Conservation (phyloP, 2,797 vertebrate genomes). For the Ataeniobius toweri region DNA sequence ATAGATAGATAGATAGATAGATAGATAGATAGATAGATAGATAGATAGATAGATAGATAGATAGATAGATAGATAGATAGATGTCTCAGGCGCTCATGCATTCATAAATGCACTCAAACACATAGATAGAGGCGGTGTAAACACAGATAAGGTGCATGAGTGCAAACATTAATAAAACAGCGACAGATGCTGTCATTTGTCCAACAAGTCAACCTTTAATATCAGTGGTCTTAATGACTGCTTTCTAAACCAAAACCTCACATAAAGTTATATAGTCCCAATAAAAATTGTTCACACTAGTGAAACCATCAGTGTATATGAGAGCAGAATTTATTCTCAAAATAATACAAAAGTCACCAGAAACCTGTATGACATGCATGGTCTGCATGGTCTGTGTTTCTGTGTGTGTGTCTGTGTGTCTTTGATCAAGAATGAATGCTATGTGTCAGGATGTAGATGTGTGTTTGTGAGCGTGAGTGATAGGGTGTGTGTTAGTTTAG, state of each 20-base stretch:
- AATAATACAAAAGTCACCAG: conserved; percentile 52
- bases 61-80: conserved; percentile 15
- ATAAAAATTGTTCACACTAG: conserved; percentile 30
- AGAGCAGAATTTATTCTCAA: conserved; percentile 26
- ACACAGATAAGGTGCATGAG: conserved; percentile 64
- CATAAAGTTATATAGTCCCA: not conserved
- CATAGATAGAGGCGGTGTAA: conserved; percentile 73
- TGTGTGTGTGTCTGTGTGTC: conserved; percentile 55
- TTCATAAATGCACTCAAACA: conserved; percentile 36
- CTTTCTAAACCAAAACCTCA: conserved; percentile 10
- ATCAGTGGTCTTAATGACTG: conserved; percentile 39
- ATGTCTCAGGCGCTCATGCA: conserved; percentile 18
- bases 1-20: not conserved
- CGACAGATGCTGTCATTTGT: conserved; percentile 72
- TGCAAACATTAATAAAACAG: conserved; percentile 73
- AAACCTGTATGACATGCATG: conserved; percentile 53
- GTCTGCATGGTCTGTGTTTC: conserved; percentile 55
- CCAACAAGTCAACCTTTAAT: conserved; percentile 40
- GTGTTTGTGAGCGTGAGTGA: conserved; percentile 50
- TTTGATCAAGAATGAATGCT: conserved; percentile 75
- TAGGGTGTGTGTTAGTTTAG: conserved; percentile 82
- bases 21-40: not conserved
- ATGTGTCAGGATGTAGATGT: conserved; percentile 65
- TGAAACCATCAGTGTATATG: conserved; percentile 39
- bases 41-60: not conserved